Base-by-base conservation (phyloP, 2,113 vertebrate genomes). In the Cisticola juncidis region DNA sequence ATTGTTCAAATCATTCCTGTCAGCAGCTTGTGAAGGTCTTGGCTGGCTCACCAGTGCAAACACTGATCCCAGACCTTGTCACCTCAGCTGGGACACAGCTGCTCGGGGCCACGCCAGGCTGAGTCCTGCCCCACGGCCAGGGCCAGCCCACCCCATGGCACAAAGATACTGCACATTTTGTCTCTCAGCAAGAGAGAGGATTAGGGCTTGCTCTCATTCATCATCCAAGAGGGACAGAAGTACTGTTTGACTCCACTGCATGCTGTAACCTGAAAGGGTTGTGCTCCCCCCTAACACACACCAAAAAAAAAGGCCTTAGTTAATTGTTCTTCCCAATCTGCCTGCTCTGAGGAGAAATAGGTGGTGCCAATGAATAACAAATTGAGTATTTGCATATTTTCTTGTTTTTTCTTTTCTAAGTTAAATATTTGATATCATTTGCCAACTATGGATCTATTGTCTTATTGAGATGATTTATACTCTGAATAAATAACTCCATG, bases 1-100 rank as follows among this genome's bases (percentile, higher is more conserved):
- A 29, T 82, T 29, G 3, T 82, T 86, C 88, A 90, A 65, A 83
- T 80, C n/a, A 80, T n/a, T 85, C 74, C 68, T 93, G 88, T 94
- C 95, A 93, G 90, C 90, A 82, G 79, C 81, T 77, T 23, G 3
- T 65, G 85, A 82, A 90, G 48, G 60, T 82, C 88, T 89, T 72
- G 71, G 66, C 79, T 16, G 8, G 70, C 70, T 90, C 71, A 73
- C 17, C 54, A 84, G 92, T 0, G 1, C 81, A 28, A 45, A 50
- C 48, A 50, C 53, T 69, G 65, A 87, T 71, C 81, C 70, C 87
- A 81, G 61, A 81, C 66, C 61, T 53, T 3, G 0, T 51, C 90
- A 71, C 81, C 65, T 89, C 33, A 1, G 51, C 5, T 1, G 18
- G 56, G 61, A 74, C 84, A 60, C 86, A 91, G 81, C 57, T 92